These are phyloP conservation scores for Lapara coniferarum DNA, from an alignment of 2,888 invertebrate species.

Conservation along the genomic window DNA sequence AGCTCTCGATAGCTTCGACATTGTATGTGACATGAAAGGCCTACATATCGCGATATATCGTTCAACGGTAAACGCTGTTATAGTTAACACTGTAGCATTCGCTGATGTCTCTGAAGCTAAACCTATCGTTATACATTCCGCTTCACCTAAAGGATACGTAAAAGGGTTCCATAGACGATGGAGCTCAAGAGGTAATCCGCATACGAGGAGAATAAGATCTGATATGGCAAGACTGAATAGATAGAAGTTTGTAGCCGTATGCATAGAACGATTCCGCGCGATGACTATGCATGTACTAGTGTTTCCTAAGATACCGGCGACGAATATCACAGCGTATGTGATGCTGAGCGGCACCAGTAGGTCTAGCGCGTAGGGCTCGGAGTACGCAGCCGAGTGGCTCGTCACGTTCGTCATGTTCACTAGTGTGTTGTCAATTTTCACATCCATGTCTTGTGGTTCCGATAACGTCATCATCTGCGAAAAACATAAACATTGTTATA, in stretches of 20 bases:
- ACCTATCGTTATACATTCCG: constrained; percentile 89
- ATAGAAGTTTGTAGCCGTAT: constrained; percentile 93
- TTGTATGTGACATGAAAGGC: constrained; percentile 92
- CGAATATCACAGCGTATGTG: constrained; percentile 87
- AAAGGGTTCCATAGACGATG: constrained; percentile 89
- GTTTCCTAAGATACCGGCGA: constrained; percentile 90
- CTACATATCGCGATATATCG: constrained; percentile 94
- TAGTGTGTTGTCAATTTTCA: constrained; percentile 50
- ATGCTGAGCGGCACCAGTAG: constrained; percentile 87
- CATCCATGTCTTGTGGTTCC: constrained; percentile 52
- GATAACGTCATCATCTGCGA: constrained; percentile 55
- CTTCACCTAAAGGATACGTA: constrained; percentile 89
- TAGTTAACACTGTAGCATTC: constrained; percentile 93
- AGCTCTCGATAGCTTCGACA: constrained; percentile 92
- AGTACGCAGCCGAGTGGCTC: constrained; percentile 45
- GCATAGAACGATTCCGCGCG: constrained; percentile 90
- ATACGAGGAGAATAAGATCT: constrained; percentile 88
- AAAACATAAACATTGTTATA: constrained; percentile 43
- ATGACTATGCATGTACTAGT: constrained; percentile 91
- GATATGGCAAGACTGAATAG: constrained; percentile 91
- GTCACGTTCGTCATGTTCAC: constrained; percentile 63
- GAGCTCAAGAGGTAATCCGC: constrained; percentile 92
- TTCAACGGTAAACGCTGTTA: constrained; percentile 95
- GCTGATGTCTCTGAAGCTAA: constrained; percentile 93
- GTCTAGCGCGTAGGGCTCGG: constrained; percentile 82